phyloP scores from a whole-genome alignment of 2,113 vertebrate genomes.

The Cariama cristata region DNA sequence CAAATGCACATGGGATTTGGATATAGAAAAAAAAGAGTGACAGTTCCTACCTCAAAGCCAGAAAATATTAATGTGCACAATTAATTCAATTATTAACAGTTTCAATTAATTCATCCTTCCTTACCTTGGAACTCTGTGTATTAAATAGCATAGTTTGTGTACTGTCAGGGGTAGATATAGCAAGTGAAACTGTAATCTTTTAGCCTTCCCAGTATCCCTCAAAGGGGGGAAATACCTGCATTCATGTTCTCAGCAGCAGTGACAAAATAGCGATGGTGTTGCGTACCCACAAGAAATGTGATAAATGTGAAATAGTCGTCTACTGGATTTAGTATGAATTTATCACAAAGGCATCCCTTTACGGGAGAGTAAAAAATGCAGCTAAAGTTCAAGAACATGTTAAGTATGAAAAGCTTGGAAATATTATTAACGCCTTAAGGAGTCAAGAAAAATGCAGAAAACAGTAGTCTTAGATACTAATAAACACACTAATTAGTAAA shows the following conservation, averaged over 20 bases:
- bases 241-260: not conserved
- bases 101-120: not conserved
- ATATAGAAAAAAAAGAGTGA: not conserved
- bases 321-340: not conserved
- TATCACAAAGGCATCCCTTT: not conserved
- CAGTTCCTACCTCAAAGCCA: not conserved
- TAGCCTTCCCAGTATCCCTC: not conserved
- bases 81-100: not conserved
- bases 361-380: not conserved
- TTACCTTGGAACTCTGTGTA: not conserved
- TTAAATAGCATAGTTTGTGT: not conserved
- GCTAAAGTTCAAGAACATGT: not conserved
- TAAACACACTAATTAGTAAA: not conserved
- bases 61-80: not conserved
- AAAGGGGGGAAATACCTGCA: not conserved
- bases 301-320: not conserved
- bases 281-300: not conserved
- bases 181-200: not conserved
- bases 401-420: not conserved
- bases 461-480: not conserved
- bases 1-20: not conserved
- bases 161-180: not conserved
- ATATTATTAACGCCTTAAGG: not conserved
- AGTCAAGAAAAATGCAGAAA: not conserved
- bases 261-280: not conserved